Evolutionary conservation across 2,888 invertebrate genomes (phyloP).

Genomic region (Augiades crinisus): DNA sequence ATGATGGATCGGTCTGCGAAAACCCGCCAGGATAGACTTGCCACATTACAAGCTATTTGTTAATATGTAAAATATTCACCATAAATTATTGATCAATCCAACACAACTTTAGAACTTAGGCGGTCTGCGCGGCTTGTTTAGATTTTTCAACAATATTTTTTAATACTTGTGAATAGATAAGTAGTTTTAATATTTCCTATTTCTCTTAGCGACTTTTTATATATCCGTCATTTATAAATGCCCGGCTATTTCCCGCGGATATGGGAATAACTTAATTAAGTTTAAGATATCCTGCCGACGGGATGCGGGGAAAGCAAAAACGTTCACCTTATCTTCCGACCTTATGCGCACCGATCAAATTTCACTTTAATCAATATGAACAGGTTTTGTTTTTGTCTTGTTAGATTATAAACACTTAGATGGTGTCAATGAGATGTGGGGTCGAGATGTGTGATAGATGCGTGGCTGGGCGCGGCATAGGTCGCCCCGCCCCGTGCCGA

Average conservation of each 20-base stretch:
- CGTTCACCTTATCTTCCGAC: background rate
- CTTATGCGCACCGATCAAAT: background rate
- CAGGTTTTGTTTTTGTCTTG: background rate
- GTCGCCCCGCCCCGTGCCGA: slow-evolving; percentile 17
- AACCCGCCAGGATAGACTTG: slow-evolving; percentile 9
- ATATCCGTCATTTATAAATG: background rate
- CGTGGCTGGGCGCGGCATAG: slow-evolving; percentile 16
- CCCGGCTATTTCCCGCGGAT: slow-evolving; percentile 6
- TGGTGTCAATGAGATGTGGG: background rate
- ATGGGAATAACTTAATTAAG: slow-evolving; percentile 8
- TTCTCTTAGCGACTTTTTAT: background rate
- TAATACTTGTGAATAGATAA: background rate
- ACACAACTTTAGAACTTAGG: background rate
- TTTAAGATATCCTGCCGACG: slow-evolving; percentile 7
- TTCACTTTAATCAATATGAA: background rate
- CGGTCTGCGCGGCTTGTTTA: background rate
- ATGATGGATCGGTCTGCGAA: slow-evolving; percentile 22
- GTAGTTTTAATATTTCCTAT: background rate
- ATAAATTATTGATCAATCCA: slow-evolving; percentile 11
- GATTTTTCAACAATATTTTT: background rate
- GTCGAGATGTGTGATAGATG: background rate
- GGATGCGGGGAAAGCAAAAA: background rate
- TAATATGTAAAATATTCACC: slow-evolving; percentile 19
- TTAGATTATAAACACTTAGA: background rate
- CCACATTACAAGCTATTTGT: slow-evolving; percentile 19